Conservation (phyloP, 2,797 vertebrate species). For the Harpagifer antarcticus region DNA sequence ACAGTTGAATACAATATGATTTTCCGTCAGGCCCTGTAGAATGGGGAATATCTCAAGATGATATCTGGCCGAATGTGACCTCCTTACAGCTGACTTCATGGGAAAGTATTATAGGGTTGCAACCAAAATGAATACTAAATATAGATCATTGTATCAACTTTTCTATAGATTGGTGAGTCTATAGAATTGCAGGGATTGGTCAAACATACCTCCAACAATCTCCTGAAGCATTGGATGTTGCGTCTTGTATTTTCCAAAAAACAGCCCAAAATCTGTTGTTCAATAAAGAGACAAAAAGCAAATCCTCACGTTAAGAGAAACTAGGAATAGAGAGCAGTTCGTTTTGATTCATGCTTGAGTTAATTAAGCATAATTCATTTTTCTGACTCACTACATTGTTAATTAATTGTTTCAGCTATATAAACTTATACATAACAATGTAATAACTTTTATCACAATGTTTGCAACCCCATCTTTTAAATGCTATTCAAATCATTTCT, state of each 20-base stretch:
- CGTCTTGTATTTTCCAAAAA: accelerated
- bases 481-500: neutral
- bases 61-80: neutral
- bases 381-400: neutral
- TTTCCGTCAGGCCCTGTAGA: neutral
- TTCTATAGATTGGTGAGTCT: neutral
- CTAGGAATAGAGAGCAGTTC: neutral
- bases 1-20: constrained; percentile 18
- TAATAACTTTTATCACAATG: neutral
- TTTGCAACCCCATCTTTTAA: neutral
- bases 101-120: neutral
- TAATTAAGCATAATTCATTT: neutral
- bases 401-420: neutral
- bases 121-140: neutral
- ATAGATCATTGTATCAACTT: neutral
- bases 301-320: neutral
- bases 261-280: neutral
- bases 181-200: neutral
- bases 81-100: neutral
- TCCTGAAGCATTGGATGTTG: neutral
- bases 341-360: neutral
- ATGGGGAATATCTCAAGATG: neutral
- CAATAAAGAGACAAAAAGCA: neutral
- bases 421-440: neutral
- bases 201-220: neutral